Base-by-base conservation (phyloP, 1,140 invertebrate genomes). In the Linepithema humile region DNA sequence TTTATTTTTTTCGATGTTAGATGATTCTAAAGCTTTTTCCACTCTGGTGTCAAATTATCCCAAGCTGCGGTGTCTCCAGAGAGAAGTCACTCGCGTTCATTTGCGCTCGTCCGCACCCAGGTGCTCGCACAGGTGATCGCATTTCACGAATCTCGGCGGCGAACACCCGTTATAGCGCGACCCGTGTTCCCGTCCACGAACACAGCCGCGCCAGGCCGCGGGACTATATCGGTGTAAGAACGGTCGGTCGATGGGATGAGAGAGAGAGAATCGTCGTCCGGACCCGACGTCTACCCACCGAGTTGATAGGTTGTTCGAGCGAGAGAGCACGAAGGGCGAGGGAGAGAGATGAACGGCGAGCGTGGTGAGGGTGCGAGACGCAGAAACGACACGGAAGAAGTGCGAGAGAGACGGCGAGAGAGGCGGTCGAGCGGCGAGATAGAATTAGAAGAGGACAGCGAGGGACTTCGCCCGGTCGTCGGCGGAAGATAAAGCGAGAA, bases 251-350 rank as follows among this genome's bases (percentile, higher is more conserved):
- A 93, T 94, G 93, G 94, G 92, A 93, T 93, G 93, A 92, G 93
- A 92, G 88, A 89, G 88, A 89, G 93, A 92, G 93, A 94, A 93
- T 92, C 89, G 89, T 85, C 91, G 92, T 93, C 94, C 94, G 92
- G 91, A 90, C 83, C 91, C 88, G 38, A 85, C 93, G 94, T 94
- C 92, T 92, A 94, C 90, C 93, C 91, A 90, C 94, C 92, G 93
- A 94, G 94, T 94, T 94, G 94, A 94, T 94, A 94, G 94, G 93
- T 94, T 94, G 93, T 94, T 94, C 92, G 91, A 92, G 92, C 84
- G 91, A 92, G 91, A 93, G 93, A 90, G 88, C 82, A 84, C 59
- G 75, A 83, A 90, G 92, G 91, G 85, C 86, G 91, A 82, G 77
- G 85, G 88, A 43, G 78, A 9, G 48, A 38, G 78, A 78, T 23